Evolutionary conservation across 2,113 vertebrate species (phyloP).

Genomic region (Lathamus discolor): DNA sequence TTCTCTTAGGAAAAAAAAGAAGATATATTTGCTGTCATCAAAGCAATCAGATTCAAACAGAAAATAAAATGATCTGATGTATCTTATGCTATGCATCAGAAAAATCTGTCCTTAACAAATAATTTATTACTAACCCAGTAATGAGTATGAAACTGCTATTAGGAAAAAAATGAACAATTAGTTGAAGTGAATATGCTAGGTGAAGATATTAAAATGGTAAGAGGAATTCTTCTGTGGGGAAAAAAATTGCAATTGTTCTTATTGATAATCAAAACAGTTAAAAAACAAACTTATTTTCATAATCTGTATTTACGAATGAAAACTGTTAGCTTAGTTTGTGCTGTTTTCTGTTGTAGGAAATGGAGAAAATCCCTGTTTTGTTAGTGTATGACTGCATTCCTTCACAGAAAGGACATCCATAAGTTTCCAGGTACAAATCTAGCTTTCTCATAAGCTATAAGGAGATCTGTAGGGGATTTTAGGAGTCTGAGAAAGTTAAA

Average conservation of each 20-base stretch:
- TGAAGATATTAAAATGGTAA: background rate
- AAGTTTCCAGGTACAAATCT: background rate
- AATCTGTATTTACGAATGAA: background rate
- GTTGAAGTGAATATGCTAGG: background rate
- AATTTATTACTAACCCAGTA: background rate
- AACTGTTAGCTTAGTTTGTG: background rate
- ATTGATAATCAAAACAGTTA: background rate
- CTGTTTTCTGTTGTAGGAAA: background rate
- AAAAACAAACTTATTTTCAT: background rate
- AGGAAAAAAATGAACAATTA: background rate
- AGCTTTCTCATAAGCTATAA: background rate
- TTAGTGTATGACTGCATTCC: background rate
- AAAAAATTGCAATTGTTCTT: background rate
- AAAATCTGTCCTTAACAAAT: background rate
- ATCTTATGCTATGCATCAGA: background rate
- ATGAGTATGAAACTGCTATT: background rate
- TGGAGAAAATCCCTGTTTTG: background rate
- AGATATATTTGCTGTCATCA: conserved; percentile 25
- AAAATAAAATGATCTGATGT: background rate
- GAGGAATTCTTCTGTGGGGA: background rate
- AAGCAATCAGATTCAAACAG: background rate
- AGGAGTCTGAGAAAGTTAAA: background rate
- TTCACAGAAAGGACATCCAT: background rate
- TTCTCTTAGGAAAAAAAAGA: conserved; percentile 80
- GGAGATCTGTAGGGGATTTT: background rate